Evolutionary conservation across 2,888 invertebrate species (phyloP), one percentile per base, ranked within the genome.

Genomic region (Lasioglossum zephyrum): DNA sequence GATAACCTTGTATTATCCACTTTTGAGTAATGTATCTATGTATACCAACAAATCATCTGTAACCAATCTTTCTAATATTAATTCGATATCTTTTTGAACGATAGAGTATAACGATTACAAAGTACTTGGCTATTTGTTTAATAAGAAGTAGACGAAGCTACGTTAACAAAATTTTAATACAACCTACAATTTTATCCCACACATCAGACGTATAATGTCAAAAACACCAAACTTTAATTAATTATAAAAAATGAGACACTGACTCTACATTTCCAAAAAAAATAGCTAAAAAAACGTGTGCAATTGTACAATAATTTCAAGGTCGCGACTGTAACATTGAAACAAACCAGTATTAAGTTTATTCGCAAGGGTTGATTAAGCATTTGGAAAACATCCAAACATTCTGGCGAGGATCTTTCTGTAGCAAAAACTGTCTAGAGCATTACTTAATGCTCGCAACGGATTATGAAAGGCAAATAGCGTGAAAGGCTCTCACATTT

Each of bases 401-500:
- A 66, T n/a, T 39, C 39, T 1, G 11, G 39, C 16, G 9, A 22
- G 9, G 11, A 69, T 22, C 9, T 39, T 18, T 41, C 39, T 4
- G 39, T 66, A 8, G 22, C n/a, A 39, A 22, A 41, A 22, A 69
- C 9, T 22, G 11, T 69, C 69, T 18, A 4, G 22, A 9, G 4
- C 22, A 39, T 39, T 8, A 69, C 8, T 39, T 22, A 9, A 3
- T 31, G 0, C 22, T 69, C 47, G 74, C 57, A n/a, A 16, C 31
- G 57, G 39, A 9, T 13, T 63, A 53, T 11, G 41, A 49, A 18
- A 44, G 39, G 41, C 13, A 41, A 73, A 41, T 9, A 18, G 31
- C 26, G 18, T 8, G 44, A 39, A 47, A 11, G 57, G 80, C 36
- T 63, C 41, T 8, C 79, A 79, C 63, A 75, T 78, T 84, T 77